Percentiles rank a stretch among this genome's conserved stretches.
Evolutionary conservation across 2,113 vertebrate species (phyloP).

Genomic region (Benitochromis conjunctus): DNA sequence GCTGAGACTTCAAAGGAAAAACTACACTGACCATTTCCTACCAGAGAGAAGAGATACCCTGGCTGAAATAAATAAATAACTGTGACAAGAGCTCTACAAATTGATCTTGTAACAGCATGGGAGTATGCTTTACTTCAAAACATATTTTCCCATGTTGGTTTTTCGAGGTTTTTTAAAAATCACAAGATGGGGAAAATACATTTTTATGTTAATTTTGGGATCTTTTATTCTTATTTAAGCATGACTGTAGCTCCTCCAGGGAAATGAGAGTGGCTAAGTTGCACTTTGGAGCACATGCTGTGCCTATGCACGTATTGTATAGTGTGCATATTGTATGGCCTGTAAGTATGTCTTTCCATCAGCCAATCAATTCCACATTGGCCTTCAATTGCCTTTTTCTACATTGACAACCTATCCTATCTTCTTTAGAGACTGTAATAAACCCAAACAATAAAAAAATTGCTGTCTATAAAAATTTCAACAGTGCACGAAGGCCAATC

Average conservation of each 20-base stretch:
- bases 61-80: slow-evolving; percentile 49
- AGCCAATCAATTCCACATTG: slow-evolving; percentile 33
- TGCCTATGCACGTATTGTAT: neutral
- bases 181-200: slow-evolving; percentile 41
- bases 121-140: slow-evolving; percentile 58
- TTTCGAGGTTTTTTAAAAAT: slow-evolving; percentile 24
- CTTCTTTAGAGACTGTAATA: slow-evolving; percentile 36
- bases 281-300: neutral
- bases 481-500: slow-evolving; percentile 61
- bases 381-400: slow-evolving; percentile 26
- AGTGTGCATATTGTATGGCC: neutral
- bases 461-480: slow-evolving; percentile 64
- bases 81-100: slow-evolving; percentile 58
- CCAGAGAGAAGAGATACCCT: slow-evolving; percentile 23
- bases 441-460: slow-evolving; percentile 55
- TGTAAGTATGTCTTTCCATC: slow-evolving; percentile 12
- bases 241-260: neutral
- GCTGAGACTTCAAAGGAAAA: slow-evolving; percentile 65
- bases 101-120: slow-evolving; percentile 43
- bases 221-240: slow-evolving; percentile 21
- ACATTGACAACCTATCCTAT: slow-evolving; percentile 29
- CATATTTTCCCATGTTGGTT: slow-evolving; percentile 25
- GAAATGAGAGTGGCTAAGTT: neutral
- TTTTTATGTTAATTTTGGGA: slow-evolving; percentile 48
- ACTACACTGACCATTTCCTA: slow-evolving; percentile 46